Percentiles rank a stretch among this genome's conserved stretches.
Conservation (phyloP, 2,113 vertebrate genomes). For the Bujurquina vittata region DNA sequence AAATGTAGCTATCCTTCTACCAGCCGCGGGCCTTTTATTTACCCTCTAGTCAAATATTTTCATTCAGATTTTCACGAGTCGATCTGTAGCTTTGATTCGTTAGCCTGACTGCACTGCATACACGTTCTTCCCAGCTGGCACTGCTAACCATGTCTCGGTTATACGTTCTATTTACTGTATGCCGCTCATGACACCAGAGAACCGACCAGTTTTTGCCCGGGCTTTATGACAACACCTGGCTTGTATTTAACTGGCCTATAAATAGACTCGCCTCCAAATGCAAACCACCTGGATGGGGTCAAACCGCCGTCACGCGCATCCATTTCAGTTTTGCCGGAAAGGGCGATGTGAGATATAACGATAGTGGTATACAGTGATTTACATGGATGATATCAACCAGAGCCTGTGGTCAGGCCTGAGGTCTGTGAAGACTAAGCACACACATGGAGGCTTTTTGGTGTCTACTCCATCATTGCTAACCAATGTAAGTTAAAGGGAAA, state of each 20-base stretch:
- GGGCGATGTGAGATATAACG: constrained; percentile 34
- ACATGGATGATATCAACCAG: constrained; percentile 1
- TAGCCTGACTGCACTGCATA: background rate
- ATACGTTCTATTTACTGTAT: constrained; percentile 48
- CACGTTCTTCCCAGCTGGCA: constrained; percentile 36
- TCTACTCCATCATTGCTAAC: background rate
- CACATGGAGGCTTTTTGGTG: constrained; percentile 1
- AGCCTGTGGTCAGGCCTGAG: constrained; percentile 1
- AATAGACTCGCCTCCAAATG: constrained; percentile 73
- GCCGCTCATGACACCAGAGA: constrained; percentile 51
- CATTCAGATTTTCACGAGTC: background rate
- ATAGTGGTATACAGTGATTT: constrained; percentile 17
- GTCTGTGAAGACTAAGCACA: constrained; percentile 15
- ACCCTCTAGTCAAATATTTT: background rate
- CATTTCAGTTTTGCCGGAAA: constrained; percentile 17
- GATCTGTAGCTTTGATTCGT: background rate
- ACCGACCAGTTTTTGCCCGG: constrained; percentile 47
- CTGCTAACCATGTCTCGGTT: constrained; percentile 24
- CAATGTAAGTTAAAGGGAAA: constrained; percentile 35
- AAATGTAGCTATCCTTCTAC: background rate
- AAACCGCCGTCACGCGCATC: constrained; percentile 55
- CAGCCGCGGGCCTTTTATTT: background rate
- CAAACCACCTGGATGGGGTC: constrained; percentile 74
- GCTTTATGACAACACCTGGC: constrained; percentile 75
- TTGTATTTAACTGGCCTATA: constrained; percentile 72